Evolutionary conservation across 2,888 invertebrate species (phyloP).

Genomic region (Aethes cnicana): DNA sequence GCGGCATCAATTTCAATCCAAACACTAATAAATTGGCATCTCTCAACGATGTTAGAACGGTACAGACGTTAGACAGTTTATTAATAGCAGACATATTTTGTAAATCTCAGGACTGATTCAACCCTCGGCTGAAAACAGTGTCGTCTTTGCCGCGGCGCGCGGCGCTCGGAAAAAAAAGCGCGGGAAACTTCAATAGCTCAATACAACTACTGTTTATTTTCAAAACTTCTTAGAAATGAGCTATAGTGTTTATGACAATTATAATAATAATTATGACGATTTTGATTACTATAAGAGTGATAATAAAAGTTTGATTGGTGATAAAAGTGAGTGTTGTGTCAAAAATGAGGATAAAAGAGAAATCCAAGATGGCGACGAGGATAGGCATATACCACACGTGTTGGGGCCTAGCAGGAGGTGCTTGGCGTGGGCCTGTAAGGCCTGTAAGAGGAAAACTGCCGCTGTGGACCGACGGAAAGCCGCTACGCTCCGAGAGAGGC

Average conservation of each 20-base stretch:
- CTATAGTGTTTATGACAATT: conserved; percentile 58
- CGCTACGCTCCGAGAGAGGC: conserved; percentile 96
- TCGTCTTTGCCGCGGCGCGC: conserved; percentile 60
- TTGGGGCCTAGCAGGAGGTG: conserved; percentile 87
- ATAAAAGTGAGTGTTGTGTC: conserved; percentile 52
- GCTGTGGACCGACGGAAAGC: conserved; percentile 98
- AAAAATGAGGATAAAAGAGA: conserved; percentile 59
- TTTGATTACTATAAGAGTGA: conserved; percentile 52
- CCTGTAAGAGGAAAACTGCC: conserved; percentile 97
- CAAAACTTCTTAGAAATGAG: conserved; percentile 47
- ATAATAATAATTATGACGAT: conserved; percentile 46
- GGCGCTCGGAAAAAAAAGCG: conserved; percentile 66
- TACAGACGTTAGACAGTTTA: conserved; percentile 69
- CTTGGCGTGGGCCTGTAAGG: conserved; percentile 98
- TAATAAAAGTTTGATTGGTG: conserved; percentile 42
- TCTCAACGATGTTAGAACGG: conserved; percentile 61
- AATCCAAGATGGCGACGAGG: conserved; percentile 39
- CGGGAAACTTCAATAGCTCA: conserved; percentile 36
- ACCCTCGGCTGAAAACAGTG: conserved; percentile 72
- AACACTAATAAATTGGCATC: conserved; percentile 81
- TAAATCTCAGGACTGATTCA: conserved; percentile 65
- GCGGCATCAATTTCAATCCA: conserved; percentile 80
- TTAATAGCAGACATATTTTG: conserved; percentile 76
- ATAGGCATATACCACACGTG: conserved; percentile 75
- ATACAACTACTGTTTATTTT: conserved; percentile 24